A percentile compares a stretch with the other conserved stretches of the same genome.
Evolutionary conservation across 2,113 vertebrate species (phyloP).

Genomic region (Megaleporinus macrocephalus): DNA sequence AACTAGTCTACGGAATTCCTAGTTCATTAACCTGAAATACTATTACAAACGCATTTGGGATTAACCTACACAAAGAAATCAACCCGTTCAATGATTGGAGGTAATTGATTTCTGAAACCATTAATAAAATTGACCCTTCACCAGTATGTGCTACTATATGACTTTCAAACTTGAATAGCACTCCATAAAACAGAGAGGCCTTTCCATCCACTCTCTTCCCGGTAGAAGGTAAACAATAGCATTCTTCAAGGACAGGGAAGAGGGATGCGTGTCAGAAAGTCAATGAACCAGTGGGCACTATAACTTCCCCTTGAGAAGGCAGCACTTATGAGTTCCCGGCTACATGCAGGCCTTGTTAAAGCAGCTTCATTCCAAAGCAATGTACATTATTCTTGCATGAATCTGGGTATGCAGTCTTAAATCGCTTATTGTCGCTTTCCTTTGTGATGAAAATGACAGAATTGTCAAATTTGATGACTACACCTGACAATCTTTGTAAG

Average conservation of each 20-base stretch:
- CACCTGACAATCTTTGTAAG: slow-evolving; percentile 4
- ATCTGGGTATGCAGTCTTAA: neutral
- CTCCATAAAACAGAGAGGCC: neutral
- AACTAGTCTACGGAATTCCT: too few relatives aligned
- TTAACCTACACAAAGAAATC: neutral
- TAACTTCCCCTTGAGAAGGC: neutral
- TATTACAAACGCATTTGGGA: too few relatives aligned
- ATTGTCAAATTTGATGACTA: slow-evolving; percentile 9
- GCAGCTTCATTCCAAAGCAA: neutral
- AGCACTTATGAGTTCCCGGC: neutral
- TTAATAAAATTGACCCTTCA: too few relatives aligned
- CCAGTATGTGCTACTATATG: too few relatives aligned
- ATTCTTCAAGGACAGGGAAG: neutral
- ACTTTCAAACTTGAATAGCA: neutral
- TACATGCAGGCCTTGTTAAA: neutral
- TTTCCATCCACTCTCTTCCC: neutral
- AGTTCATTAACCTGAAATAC: too few relatives aligned
- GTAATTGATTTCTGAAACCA: too few relatives aligned
- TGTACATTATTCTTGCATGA: neutral
- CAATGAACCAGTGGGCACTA: neutral
- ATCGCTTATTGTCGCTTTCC: neutral
- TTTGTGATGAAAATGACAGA: neutral
- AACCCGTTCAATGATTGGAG: neutral
- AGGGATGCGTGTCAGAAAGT: slow-evolving; percentile 1
- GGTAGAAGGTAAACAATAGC: neutral